Evolutionary conservation across 2,113 vertebrate species (phyloP).

Genomic region (Pluvialis apricaria): DNA sequence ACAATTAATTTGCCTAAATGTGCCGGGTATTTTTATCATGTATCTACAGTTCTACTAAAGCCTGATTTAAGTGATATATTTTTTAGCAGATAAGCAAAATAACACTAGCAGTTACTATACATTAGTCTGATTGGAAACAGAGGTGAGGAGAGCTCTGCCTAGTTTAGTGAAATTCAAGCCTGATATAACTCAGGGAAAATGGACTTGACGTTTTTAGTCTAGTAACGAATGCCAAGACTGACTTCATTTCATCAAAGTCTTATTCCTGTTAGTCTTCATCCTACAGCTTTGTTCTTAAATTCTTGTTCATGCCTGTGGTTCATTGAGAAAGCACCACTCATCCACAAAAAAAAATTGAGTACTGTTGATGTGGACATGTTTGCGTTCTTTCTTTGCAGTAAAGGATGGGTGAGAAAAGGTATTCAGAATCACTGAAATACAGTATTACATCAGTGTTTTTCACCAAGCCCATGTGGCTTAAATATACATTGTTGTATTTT

Average conservation of each 20-base stretch:
- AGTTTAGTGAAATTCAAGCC: background rate
- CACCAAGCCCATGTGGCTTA: background rate
- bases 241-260: background rate
- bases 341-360: background rate
- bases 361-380: background rate
- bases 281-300: background rate
- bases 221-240: background rate
- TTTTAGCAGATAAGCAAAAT: background rate
- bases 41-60: background rate
- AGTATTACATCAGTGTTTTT: background rate
- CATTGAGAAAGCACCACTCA: background rate
- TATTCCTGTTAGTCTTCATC: background rate
- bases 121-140: background rate
- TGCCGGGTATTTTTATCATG: background rate
- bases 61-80: background rate
- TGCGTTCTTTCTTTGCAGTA: background rate
- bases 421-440: background rate
- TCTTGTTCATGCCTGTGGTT: background rate
- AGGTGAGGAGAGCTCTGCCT: background rate
- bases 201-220: background rate
- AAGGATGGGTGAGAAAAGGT: background rate
- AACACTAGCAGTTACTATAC: background rate
- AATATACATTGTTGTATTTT: background rate
- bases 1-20: slow-evolving; percentile 25
- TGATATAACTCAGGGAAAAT: background rate